These are phyloP conservation scores for Melanotaenia parkinsoni DNA, from an alignment of 2,797 vertebrate genomes.

Conservation along the genomic window DNA sequence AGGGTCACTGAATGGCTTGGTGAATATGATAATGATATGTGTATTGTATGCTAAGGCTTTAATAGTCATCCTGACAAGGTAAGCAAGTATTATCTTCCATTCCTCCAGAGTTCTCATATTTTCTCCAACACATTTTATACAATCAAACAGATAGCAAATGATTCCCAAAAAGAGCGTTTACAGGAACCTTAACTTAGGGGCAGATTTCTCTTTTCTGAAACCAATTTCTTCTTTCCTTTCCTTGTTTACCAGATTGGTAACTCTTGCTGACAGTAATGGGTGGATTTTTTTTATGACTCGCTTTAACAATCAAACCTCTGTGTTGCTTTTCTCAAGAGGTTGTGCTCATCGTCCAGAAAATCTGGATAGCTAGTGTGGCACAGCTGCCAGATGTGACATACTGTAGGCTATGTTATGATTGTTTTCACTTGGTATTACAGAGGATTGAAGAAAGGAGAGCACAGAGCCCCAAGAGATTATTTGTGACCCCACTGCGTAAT, in stretches of 20 bases:
- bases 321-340: background rate
- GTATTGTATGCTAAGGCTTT: background rate
- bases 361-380: background rate
- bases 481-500: constrained; percentile 67
- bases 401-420: constrained; percentile 41
- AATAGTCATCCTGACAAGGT: background rate
- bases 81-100: background rate
- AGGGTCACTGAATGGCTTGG: background rate
- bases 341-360: too few relatives aligned
- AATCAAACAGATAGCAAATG: background rate
- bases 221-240: background rate
- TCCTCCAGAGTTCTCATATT: background rate
- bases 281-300: background rate
- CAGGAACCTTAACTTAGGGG: background rate
- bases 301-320: background rate
- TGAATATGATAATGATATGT: background rate
- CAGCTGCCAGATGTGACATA: constrained; percentile 43
- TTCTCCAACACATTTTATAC: background rate
- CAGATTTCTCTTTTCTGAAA: background rate
- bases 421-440: constrained; percentile 59
- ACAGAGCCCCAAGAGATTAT: constrained; percentile 67
- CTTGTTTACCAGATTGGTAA: background rate
- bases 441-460: constrained; percentile 46
- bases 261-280: background rate
- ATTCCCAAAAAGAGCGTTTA: background rate